Base-by-base conservation (phyloP, 2,888 invertebrate species). In the Idaea biselata region DNA sequence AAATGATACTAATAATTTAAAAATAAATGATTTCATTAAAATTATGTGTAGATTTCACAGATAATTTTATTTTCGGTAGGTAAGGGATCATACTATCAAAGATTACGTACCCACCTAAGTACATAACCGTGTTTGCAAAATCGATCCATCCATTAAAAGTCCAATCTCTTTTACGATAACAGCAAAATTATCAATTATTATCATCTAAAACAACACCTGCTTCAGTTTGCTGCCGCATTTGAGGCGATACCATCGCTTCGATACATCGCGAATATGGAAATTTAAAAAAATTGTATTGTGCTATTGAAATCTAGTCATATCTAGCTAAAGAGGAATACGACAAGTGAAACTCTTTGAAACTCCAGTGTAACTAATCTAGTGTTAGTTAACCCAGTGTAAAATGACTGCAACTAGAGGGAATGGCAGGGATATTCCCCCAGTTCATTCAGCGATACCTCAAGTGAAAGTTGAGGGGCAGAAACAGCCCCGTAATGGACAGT, bases 401-500 rank as follows among this genome's bases (percentile, higher is more conserved):
- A 44, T 44, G 44, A 44, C 44, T 1, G 44, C 44, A 8, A 44
- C 44, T 3, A 44, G 44, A 44, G 44, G 14, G 14, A 44, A 11
- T 44, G 44, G 44, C 3, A 44, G 44, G 44, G 44, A 44, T 44
- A 44, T 44, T 1, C 44, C 44, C 14, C 14, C 8, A 44, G 44
- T 44, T 6, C 44, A 44, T 44, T 14, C 44, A 8, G 7, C 44
- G 44, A 2, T 44, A 44, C 14, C 44, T 1, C 44, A 44, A 44
- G 44, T 44, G 44, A 44, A 44, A 44, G 44, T 44, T 44, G 44
- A 44, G 44, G 72, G 63, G 58, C 74, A 56, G 63, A 78, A n/a
- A 69, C 65, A 16, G 54, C n/a, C 68, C 14, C 33, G 73, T 57
- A 77, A 73, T 14, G 77, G 66, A 66, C 81, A 88, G 6, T 88